Percentiles rank a stretch among this genome's conserved stretches.
Evolutionary conservation across 2,113 vertebrate species (phyloP).

Genomic region (Saccopteryx leptura): DNA sequence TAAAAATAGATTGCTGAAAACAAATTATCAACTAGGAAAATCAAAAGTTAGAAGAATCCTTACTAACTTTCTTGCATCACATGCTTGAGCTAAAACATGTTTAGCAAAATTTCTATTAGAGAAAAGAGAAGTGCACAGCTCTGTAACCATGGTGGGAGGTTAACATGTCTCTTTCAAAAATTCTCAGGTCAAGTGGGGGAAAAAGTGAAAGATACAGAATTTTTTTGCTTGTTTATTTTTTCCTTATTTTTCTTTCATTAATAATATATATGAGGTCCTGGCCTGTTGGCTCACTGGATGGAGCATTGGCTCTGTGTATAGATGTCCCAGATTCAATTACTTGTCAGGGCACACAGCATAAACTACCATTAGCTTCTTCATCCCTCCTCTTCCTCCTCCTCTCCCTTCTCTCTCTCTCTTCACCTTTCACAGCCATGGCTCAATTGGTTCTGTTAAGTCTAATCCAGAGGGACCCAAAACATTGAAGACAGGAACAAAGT

Average conservation of each 20-base stretch:
- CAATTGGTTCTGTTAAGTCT: too few species aligned
- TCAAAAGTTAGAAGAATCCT: neutral
- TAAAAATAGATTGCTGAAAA: neutral
- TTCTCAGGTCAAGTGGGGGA: neutral
- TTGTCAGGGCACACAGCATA: too few species aligned
- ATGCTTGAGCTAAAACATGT: neutral
- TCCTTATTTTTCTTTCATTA: neutral
- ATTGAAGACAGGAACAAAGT: too few species aligned
- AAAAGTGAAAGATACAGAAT: neutral
- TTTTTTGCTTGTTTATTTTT: neutral
- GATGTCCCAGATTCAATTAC: too few species aligned
- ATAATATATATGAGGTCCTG: neutral
- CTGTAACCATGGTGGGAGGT: neutral
- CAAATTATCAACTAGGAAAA: neutral
- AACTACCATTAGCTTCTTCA: too few species aligned
- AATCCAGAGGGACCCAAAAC: too few species aligned
- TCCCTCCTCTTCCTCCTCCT: neutral
- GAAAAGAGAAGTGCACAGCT: neutral
- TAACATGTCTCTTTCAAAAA: neutral
- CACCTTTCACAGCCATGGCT: too few species aligned
- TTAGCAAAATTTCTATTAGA: neutral
- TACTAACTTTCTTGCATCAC: neutral
- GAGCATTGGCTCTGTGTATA: too few species aligned
- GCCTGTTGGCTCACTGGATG: too few species aligned
- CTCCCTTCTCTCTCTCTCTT: neutral